phyloP scores from a whole-genome alignment of 2,888 invertebrate genomes.

The Trichopria drosophilae region DNA sequence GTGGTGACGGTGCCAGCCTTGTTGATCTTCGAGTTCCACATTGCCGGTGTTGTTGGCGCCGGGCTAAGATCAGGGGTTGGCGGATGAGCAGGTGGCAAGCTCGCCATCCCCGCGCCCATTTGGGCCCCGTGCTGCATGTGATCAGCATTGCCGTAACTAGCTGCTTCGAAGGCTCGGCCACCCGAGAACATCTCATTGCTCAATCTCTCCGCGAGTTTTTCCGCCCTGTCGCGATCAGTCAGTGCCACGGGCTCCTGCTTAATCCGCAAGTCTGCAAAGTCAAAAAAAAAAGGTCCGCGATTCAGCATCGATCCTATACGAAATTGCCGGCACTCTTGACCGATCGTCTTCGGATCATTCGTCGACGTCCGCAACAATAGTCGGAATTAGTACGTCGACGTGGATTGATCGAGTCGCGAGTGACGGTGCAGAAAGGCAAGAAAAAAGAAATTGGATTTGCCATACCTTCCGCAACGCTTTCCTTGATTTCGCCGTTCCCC shows the following conservation, averaged over 20 bases:
- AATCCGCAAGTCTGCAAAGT: constrained; percentile 55
- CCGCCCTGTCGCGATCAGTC: constrained; percentile 56
- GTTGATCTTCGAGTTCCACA: constrained; percentile 65
- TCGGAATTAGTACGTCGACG: too few species aligned
- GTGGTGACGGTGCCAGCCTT: constrained; percentile 82
- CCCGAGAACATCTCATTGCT: constrained; percentile 51
- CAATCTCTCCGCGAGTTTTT: constrained; percentile 52
- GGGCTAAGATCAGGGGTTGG: constrained; percentile 61
- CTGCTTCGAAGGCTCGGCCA: constrained; percentile 51
- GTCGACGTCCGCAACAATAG: too few species aligned
- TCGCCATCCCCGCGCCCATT: constrained; percentile 54
- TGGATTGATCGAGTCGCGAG: too few species aligned
- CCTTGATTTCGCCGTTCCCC: constrained; percentile 52
- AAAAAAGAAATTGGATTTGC: too few species aligned
- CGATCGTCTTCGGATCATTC: too few species aligned
- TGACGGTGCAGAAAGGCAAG: too few species aligned
- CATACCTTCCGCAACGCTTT: constrained; percentile 56
- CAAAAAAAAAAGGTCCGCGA: too few species aligned
- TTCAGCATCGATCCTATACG: too few species aligned
- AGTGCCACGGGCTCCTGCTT: constrained; percentile 65
- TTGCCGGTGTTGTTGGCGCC: constrained; percentile 54
- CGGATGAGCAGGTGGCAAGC: constrained; percentile 60
- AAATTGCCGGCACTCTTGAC: too few species aligned
- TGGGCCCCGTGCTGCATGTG: constrained; percentile 45
- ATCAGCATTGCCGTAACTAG: constrained; percentile 51